phyloP scores from a whole-genome alignment of 2,113 vertebrate species.

The Barnardius zonarius region DNA sequence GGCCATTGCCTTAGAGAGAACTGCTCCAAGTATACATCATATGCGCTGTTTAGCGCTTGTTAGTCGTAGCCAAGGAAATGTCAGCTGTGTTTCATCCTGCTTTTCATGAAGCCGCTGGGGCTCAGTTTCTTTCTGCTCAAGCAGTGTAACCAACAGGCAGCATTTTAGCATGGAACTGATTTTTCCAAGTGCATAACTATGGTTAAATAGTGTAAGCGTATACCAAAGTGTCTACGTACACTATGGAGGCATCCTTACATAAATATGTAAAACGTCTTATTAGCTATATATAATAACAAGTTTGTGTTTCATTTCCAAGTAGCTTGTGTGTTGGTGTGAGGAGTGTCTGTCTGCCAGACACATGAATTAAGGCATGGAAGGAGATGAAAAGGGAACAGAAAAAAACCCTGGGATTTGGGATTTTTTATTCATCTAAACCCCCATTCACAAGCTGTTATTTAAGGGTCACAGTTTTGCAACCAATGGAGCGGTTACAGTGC shows the following conservation, averaged over 20 bases:
- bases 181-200: not conserved
- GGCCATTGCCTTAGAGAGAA: not conserved
- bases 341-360: not conserved
- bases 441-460: not conserved
- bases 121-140: not conserved
- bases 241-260: not conserved
- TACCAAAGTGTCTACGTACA: not conserved
- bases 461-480: not conserved
- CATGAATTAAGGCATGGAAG: not conserved
- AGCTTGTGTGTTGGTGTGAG: not conserved
- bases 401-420: not conserved
- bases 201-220: not conserved
- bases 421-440: not conserved
- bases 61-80: constrained; percentile 5
- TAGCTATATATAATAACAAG: not conserved
- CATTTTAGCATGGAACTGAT: not conserved
- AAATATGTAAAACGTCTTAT: not conserved
- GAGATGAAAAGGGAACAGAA: not conserved
- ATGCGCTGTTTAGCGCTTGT: not conserved
- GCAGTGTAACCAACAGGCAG: not conserved
- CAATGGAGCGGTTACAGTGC: not conserved
- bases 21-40: not conserved
- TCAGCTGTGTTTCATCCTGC: not conserved
- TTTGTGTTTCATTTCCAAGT: not conserved
- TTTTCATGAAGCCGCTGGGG: not conserved